These are phyloP conservation scores for Carabus problematicus DNA, from an alignment of 2,888 invertebrate genomes.

Conservation along the genomic window DNA sequence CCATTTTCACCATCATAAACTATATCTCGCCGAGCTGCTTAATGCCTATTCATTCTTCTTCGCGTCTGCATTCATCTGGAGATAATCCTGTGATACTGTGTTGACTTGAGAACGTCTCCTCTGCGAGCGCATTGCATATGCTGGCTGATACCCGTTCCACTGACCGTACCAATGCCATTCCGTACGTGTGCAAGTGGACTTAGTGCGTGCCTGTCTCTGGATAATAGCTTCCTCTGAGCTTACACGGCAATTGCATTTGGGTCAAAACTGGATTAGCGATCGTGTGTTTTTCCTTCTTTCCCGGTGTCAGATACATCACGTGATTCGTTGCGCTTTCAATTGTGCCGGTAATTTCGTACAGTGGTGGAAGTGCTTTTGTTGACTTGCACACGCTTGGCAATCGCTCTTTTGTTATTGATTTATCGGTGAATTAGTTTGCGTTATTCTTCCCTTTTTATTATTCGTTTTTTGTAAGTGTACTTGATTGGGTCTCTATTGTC, in stretches of 20 bases:
- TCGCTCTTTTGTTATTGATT: slow-evolving; percentile 6
- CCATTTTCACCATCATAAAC: neutral
- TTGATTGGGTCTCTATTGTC: neutral
- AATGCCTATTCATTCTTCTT: slow-evolving; percentile 27
- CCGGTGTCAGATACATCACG: slow-evolving; percentile 34
- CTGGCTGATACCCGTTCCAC: neutral
- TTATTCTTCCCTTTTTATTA: neutral
- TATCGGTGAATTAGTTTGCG: slow-evolving; percentile 9
- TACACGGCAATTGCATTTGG: slow-evolving; percentile 57
- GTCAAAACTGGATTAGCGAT: slow-evolving; percentile 55
- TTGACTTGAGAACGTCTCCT: slow-evolving; percentile 3
- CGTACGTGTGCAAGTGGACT: slow-evolving; percentile 20
- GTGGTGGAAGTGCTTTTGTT: slow-evolving; percentile 7
- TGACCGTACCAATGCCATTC: neutral
- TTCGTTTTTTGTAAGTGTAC: neutral
- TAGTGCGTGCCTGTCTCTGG: slow-evolving; percentile 33
- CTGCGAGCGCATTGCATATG: neutral
- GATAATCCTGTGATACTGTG: slow-evolving; percentile 27
- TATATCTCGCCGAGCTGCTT: neutral
- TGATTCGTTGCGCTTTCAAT: slow-evolving; percentile 41
- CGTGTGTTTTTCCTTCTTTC: slow-evolving; percentile 48
- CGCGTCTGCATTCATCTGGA: slow-evolving; percentile 18
- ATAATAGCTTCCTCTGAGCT: slow-evolving; percentile 50
- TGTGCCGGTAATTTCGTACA: slow-evolving; percentile 35
- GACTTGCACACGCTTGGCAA: neutral